These are phyloP conservation scores for Urophycis tenuis DNA, from an alignment of 2,797 vertebrate species.

Conservation along the genomic window DNA sequence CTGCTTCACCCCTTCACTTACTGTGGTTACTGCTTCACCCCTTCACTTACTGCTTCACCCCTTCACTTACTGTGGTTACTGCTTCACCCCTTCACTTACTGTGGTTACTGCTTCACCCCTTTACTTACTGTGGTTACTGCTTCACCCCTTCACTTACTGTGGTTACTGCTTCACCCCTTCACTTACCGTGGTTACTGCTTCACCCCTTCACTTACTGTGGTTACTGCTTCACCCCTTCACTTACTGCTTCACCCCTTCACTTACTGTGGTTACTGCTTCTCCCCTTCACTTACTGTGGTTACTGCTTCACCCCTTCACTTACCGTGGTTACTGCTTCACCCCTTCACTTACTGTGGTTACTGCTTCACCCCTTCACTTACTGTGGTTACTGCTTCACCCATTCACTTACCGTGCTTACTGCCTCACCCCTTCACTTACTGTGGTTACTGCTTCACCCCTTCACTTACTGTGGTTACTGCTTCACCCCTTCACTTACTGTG, in stretches of 20 bases:
- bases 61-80: background rate
- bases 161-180: background rate
- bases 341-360: constrained; percentile 44
- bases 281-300: constrained; percentile 44
- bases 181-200: constrained; percentile 44
- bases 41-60: too few species aligned
- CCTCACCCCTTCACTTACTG: constrained; percentile 41
- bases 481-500: constrained; percentile 42
- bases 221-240: constrained; percentile 38
- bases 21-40: background rate
- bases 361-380: constrained; percentile 41
- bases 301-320: constrained; percentile 41
- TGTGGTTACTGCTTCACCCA: background rate
- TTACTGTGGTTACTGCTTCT: background rate
- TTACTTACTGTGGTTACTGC: background rate
- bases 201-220: constrained; percentile 44
- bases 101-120: background rate
- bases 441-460: background rate
- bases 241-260: too few species aligned
- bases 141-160: constrained; percentile 41
- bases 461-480: constrained; percentile 43
- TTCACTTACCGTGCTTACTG: constrained; percentile 45
- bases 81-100: constrained; percentile 41
- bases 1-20: constrained; percentile 40
- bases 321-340: background rate